Evolutionary conservation across 2,797 vertebrate species (phyloP).

Genomic region (Astyanax mexicanus): DNA sequence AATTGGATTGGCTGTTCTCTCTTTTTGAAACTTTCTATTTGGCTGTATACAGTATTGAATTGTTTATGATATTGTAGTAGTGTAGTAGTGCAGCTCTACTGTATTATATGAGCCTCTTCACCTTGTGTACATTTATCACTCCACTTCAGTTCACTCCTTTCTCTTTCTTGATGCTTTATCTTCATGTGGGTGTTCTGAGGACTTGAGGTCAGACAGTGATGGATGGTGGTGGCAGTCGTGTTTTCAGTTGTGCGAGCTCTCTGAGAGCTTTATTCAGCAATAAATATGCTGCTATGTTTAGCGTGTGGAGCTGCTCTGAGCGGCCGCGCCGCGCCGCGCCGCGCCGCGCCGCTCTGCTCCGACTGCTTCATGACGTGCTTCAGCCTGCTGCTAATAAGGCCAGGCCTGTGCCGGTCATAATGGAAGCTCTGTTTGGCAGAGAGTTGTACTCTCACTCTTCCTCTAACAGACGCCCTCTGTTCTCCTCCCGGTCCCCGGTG

Average conservation of each 20-base stretch:
- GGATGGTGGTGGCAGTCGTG: constrained; percentile 17
- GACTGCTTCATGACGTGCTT: constrained; percentile 41
- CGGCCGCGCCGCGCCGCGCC: background rate
- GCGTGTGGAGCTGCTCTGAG: constrained; percentile 48
- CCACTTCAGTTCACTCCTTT: background rate
- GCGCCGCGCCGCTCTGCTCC: too few relatives aligned
- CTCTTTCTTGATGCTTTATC: background rate
- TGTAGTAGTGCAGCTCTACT: too few relatives aligned
- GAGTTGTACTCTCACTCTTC: constrained; percentile 29
- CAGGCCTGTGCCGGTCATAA: constrained; percentile 72
- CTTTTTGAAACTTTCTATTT: too few relatives aligned
- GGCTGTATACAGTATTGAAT: too few relatives aligned
- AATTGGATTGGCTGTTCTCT: too few relatives aligned
- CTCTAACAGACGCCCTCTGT: constrained; percentile 54
- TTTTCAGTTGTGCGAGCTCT: constrained; percentile 14
- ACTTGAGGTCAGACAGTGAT: constrained; percentile 13
- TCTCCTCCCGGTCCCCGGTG: constrained; percentile 36
- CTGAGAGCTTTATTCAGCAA: constrained; percentile 26
- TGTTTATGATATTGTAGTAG: too few relatives aligned
- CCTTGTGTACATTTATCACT: background rate
- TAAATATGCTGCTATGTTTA: constrained; percentile 27
- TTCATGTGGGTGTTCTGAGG: background rate
- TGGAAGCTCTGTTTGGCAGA: constrained; percentile 71
- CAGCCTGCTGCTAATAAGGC: constrained; percentile 66
- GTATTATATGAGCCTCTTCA: constrained; percentile 20